Conservation (phyloP, 64 coral and sea anemone species). For the Stichodactyla mertensii region DNA sequence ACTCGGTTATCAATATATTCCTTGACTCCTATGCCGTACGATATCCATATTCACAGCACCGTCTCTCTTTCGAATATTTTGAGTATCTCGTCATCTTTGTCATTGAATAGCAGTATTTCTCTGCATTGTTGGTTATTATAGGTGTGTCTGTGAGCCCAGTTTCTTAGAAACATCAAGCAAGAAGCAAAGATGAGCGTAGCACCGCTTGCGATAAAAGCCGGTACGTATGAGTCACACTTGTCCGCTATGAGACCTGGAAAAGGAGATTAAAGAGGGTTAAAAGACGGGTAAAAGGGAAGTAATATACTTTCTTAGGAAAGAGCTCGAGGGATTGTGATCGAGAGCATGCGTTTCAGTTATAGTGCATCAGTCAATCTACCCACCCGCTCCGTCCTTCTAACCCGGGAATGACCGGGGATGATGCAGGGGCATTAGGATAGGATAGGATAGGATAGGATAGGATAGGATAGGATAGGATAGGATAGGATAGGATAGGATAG, state of each 20-base stretch:
- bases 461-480: too few relatives aligned
- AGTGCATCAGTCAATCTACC: too few relatives aligned
- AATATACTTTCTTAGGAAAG: too few relatives aligned
- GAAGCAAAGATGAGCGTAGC: slow-evolving; percentile 12
- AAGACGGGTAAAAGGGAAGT: not conserved
- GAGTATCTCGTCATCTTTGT: not conserved
- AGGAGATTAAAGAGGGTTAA: not conserved
- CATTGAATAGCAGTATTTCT: not conserved
- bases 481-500: too few relatives aligned
- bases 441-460: too few relatives aligned
- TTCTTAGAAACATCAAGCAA: slow-evolving; percentile 4
- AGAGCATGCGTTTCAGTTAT: too few relatives aligned
- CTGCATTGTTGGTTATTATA: not conserved
- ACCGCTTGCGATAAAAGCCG: slow-evolving; percentile 24
- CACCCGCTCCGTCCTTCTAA: too few relatives aligned
- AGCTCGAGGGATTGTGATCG: too few relatives aligned
- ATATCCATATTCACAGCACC: not conserved
- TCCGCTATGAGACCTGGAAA: slow-evolving; percentile 49
- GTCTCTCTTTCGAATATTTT: not conserved
- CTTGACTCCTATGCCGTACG: too few relatives aligned
- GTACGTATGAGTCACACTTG: slow-evolving; percentile 34
- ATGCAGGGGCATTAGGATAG: too few relatives aligned
- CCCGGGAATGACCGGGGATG: too few relatives aligned
- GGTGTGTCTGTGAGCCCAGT: not conserved
- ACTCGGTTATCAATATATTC: too few relatives aligned